Base-by-base conservation (phyloP, 2,888 invertebrate species). In the Campoplex nolae region DNA sequence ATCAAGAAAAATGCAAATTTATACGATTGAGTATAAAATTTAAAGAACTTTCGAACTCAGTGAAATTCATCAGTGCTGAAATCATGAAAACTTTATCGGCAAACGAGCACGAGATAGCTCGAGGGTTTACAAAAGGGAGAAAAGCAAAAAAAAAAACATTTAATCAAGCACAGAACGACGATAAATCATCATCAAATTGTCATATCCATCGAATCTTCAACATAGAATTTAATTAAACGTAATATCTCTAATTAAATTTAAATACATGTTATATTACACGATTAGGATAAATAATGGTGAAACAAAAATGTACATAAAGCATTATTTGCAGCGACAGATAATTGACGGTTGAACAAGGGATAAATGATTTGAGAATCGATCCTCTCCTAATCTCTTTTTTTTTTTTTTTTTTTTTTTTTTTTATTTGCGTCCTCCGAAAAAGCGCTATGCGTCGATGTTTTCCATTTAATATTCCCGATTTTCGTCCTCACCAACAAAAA, bases 271-370 rank as follows among this genome's bases (percentile, higher is more conserved):
- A 80, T 74, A 35, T 67, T 68, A 62, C 62, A 62, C 56, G 28
- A 56, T 75, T 75, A 84, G 75, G 42, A 62, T 42, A 58, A 56
- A 58, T 35, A 18, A 54, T 6, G 32, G 48, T 42, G 42, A 73
- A 58, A 67, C 71, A 82, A 71, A 67, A 54, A 75, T 85, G 85
- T 85, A 85, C 45, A 85, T 85, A 85, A 65, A 70, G 58, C 62
- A 85, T 81, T 75, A 58, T 74, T 80, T 58, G 73, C 62, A 71
- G 79, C 67, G 51, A 42, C 62, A 32, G 32, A 62, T 62, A 62
- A 62, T 62, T 62, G 32, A 32, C 62, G 32, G 32, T 32, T 16
- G 67, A 84, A 23, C 54, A 48, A 51, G 35, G 58, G 68, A 80
- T 75, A 75, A 84, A 84, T 68, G 84, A 84, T n/a, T 16, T 38